Evolutionary conservation across 2,113 vertebrate species (phyloP).

Genomic region (Neogale vison): DNA sequence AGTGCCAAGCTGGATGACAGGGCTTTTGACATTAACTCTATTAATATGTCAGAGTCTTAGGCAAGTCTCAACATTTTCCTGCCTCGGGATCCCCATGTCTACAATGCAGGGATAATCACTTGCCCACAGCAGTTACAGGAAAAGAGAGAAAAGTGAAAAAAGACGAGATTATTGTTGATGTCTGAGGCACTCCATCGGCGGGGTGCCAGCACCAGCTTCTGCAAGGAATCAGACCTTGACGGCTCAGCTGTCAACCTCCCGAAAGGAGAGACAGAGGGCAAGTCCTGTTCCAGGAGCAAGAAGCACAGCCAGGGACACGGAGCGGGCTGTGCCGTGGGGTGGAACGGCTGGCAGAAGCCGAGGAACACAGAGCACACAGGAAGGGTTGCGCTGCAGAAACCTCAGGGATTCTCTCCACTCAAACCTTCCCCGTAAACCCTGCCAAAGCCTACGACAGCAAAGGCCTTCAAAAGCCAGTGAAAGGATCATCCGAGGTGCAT

Average conservation of each 20-base stretch:
- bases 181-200: not conserved
- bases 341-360: not conserved
- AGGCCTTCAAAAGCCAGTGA: not conserved
- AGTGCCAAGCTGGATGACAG: conserved; percentile 24
- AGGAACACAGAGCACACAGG: not conserved
- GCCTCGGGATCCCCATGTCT: not conserved
- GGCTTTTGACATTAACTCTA: conserved; percentile 3
- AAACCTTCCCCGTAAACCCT: not conserved
- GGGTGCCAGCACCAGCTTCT: not conserved
- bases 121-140: not conserved
- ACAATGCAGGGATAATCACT: not conserved
- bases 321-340: not conserved
- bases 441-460: too few species aligned
- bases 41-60: conserved; percentile 21
- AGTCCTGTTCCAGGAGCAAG: not conserved
- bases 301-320: not conserved
- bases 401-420: not conserved
- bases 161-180: not conserved
- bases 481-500: not conserved
- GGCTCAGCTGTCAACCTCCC: not conserved
- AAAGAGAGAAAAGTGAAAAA: not conserved
- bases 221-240: not conserved
- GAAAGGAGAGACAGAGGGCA: conserved; percentile 38
- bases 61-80: conserved; percentile 6
- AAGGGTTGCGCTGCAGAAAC: not conserved